Evolutionary conservation across 2,113 vertebrate species (phyloP).

Genomic region (Pavo muticus): DNA sequence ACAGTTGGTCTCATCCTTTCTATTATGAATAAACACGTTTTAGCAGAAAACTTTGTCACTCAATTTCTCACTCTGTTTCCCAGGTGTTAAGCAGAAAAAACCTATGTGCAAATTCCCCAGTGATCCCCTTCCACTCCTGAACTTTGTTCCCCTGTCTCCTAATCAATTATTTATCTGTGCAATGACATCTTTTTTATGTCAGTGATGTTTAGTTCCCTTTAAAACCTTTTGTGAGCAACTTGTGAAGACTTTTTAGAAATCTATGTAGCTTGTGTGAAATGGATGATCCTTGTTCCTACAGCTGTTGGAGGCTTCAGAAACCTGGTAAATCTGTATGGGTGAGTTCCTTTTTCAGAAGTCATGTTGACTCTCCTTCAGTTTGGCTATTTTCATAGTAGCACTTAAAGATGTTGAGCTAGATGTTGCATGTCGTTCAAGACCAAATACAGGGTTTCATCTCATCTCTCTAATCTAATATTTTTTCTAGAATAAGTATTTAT

Average conservation of each 20-base stretch:
- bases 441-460: neutral
- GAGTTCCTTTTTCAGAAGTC: neutral
- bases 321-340: neutral
- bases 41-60: neutral
- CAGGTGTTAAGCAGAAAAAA: neutral
- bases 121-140: neutral
- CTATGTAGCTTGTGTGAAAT: neutral
- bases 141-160: neutral
- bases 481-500: rapidly evolving
- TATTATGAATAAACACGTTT: neutral
- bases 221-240: neutral
- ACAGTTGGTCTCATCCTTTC: neutral
- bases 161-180: constrained; percentile 14
- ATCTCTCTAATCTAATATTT: neutral
- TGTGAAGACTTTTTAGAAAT: neutral
- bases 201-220: neutral
- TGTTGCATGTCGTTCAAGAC: rapidly evolving
- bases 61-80: neutral
- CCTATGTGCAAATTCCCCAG: neutral
- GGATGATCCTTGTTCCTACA: neutral
- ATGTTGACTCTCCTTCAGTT: neutral
- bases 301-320: neutral
- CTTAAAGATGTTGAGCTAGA: neutral
- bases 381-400: neutral
- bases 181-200: neutral